Conservation (phyloP, 2,888 invertebrate species). For the Baronia brevicornis region DNA sequence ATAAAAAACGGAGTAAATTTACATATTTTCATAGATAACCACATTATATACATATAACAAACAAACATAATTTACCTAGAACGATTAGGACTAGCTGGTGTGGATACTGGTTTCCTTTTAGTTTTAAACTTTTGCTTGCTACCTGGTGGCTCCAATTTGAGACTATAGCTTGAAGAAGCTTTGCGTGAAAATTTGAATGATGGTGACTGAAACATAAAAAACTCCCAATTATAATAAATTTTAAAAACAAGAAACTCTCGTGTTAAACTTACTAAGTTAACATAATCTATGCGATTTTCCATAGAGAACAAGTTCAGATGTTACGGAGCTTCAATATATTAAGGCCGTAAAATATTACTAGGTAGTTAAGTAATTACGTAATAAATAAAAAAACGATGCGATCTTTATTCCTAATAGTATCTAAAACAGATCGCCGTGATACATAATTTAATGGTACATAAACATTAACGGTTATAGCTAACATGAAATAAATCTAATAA, state of each 20-base stretch:
- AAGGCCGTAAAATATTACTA: too few species aligned
- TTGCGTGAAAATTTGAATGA: constrained; percentile 98
- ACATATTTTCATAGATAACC: neutral
- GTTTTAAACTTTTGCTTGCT: constrained; percentile 90
- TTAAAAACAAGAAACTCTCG: constrained; percentile 4
- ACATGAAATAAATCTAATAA: neutral
- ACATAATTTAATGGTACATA: too few species aligned
- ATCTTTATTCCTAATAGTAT: too few species aligned
- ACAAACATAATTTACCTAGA: constrained; percentile 76
- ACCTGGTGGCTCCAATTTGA: constrained; percentile 93
- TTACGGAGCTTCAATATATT: too few species aligned
- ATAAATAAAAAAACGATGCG: too few species aligned
- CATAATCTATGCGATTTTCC: too few species aligned
- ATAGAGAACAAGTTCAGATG: too few species aligned
- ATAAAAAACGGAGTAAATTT: constrained; percentile 9
- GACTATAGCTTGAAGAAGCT: constrained; percentile 96
- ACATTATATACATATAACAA: neutral
- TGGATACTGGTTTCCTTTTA: constrained; percentile 93
- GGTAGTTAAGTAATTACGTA: too few species aligned
- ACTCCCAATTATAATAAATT: constrained; percentile 8
- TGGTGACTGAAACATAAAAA: constrained; percentile 81
- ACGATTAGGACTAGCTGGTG: constrained; percentile 93
- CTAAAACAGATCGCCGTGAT: too few species aligned
- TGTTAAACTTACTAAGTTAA: neutral
- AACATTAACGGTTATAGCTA: too few species aligned